Conservation (phyloP, 2,113 vertebrate species). For the Noturus placidus region DNA sequence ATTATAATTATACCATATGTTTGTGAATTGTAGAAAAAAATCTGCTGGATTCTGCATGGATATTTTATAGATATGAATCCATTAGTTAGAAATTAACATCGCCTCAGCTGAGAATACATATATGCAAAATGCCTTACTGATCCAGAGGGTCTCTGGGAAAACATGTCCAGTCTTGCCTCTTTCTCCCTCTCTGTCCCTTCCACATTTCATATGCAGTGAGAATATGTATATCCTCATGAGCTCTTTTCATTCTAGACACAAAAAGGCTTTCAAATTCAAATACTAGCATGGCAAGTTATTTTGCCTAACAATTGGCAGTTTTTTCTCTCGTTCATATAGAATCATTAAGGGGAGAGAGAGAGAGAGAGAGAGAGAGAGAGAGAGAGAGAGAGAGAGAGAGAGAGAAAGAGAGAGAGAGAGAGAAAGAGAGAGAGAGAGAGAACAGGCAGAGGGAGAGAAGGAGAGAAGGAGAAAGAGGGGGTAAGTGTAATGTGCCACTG, state of each 20-base stretch:
- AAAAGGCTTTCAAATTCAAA: constrained; percentile 62
- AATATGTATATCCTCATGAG: constrained; percentile 51
- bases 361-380: neutral
- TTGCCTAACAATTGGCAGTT: constrained; percentile 52
- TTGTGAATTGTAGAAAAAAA: neutral
- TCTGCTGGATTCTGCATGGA: neutral
- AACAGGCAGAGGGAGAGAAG: neutral
- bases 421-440: neutral
- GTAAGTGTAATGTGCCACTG: constrained; percentile 5
- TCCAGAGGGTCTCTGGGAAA: constrained; percentile 24
- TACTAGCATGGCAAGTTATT: constrained; percentile 52
- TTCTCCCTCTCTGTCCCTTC: neutral
- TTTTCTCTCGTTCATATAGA: constrained; percentile 23
- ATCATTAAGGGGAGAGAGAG: constrained; percentile 29
- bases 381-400: neutral
- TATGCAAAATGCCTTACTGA: neutral
- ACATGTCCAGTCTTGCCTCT: neutral
- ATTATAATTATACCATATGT: neutral
- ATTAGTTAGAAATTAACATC: neutral
- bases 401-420: neutral
- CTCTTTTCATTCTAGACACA: constrained; percentile 48
- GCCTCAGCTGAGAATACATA: neutral
- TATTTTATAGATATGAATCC: neutral
- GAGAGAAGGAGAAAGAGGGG: constrained; percentile 3
- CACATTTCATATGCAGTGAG: constrained; percentile 40